Base-by-base conservation (phyloP, 2,797 vertebrate genomes). In the Agapornis canus region DNA sequence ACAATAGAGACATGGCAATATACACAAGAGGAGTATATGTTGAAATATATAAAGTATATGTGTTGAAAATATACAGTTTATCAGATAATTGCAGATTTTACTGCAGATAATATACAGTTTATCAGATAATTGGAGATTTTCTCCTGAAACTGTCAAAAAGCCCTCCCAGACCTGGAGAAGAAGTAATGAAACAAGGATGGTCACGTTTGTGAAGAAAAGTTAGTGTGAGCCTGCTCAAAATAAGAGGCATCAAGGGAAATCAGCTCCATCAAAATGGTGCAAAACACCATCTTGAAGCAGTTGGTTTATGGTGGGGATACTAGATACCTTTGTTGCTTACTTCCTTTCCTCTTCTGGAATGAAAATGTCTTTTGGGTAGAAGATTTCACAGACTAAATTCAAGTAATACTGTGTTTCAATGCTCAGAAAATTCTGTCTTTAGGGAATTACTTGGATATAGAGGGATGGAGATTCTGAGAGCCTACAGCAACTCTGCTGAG, bases 191-290 rank as follows among this genome's bases (percentile, higher is more conserved):
- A 56, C 22, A 64, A 31, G 19, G 66, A 77, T 13, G 6, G 8
- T 37, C 9, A 39, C 12, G 6, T 5, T 65, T 45, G 39, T 11
- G 13, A 22, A 52, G 59, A 82, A 91, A 72, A 9, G 4, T 3
- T 52, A 3, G 1, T 3, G 5, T 45, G 12, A 77, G 6, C 8
- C 52, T 0, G 0, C 27, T 69, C 23, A 70, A 63, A 19, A 17
- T n/a, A 85, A 82, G 29, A 69, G 19, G 7, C 4, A 61, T 16
- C 5, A 21, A 65, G 7, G 16, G 60, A 85, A 73, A 63, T 63
- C 12, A 42, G 2, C 21, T 81, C 12, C 23, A 14, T 32, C 1
- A 8, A 15, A 18, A 11, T 47, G 32, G 27, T 68, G 37, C 17
- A 83, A 80, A 91, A 73, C 11, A 56, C 4, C 22, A 47, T 20